phyloP scores from a whole-genome alignment of 2,797 vertebrate genomes.

The Channallabes apus region DNA sequence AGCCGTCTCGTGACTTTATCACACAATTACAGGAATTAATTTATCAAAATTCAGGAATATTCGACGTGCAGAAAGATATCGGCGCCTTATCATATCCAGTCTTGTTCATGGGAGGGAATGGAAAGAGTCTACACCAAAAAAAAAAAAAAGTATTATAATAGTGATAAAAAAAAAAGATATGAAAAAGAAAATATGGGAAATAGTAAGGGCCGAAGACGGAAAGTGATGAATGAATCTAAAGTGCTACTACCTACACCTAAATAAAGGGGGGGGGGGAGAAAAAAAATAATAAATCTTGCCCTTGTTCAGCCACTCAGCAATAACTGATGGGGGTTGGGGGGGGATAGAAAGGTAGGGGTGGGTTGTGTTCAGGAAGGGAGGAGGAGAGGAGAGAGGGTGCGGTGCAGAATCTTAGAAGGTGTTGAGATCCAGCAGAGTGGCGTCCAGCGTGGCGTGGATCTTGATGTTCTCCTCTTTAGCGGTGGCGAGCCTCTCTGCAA shows the following conservation, averaged over 20 bases:
- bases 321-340: not conserved
- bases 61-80: slow-evolving; percentile 40
- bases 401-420: slow-evolving; percentile 77
- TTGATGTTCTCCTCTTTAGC: slow-evolving; percentile 87
- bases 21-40: slow-evolving; percentile 48
- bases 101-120: slow-evolving; percentile 20
- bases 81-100: slow-evolving; percentile 37
- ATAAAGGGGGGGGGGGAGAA: not conserved
- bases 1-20: slow-evolving; percentile 26
- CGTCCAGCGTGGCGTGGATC: slow-evolving; percentile 87
- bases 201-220: slow-evolving; percentile 33
- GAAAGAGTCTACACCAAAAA: not conserved
- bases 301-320: slow-evolving; percentile 45
- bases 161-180: slow-evolving; percentile 2
- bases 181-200: slow-evolving; percentile 15
- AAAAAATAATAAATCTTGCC: not conserved
- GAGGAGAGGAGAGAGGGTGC: slow-evolving; percentile 29
- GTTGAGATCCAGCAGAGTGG: slow-evolving; percentile 91
- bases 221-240: slow-evolving; percentile 36
- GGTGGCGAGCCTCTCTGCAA: slow-evolving; percentile 81
- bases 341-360: not conserved
- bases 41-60: slow-evolving; percentile 31
- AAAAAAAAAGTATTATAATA: not conserved
- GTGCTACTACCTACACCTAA: slow-evolving; percentile 49
- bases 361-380: slow-evolving; percentile 44